These are phyloP conservation scores for Xanthia togata DNA, from an alignment of 2,888 invertebrate genomes.

Conservation along the genomic window DNA sequence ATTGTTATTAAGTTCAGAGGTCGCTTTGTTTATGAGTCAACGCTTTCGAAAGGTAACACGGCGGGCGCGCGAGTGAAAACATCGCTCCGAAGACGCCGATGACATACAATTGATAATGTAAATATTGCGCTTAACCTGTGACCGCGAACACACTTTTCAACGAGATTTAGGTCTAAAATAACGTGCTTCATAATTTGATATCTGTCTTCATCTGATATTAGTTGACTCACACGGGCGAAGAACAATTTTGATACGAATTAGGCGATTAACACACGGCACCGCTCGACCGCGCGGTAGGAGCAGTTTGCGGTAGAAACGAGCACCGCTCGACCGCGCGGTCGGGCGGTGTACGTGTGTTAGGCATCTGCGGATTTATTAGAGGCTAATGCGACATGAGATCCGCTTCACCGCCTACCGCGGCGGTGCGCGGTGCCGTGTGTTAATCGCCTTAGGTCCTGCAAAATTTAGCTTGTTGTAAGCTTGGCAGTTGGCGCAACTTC, in stretches of 20 bases:
- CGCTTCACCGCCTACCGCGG: no score
- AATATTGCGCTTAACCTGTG: conserved; percentile 85
- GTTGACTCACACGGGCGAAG: conserved; percentile 5
- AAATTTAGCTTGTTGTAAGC: conserved; percentile 6
- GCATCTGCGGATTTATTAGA: no score
- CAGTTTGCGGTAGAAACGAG: no score
- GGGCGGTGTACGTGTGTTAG: no score
- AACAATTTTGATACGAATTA: neutral
- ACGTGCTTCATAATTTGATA: conserved; percentile 65
- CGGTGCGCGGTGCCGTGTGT: no score
- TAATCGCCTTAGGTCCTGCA: no score
- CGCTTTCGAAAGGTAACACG: conserved; percentile 89
- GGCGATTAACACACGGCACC: no score
- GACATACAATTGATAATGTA: conserved; percentile 89
- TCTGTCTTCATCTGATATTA: conserved; percentile 32
- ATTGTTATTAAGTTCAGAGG: conserved; percentile 90
- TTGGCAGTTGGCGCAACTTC: conserved; percentile 29
- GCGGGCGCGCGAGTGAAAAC: conserved; percentile 86
- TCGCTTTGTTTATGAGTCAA: conserved; percentile 89
- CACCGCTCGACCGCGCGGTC: no score
- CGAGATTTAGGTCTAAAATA: conserved; percentile 73
- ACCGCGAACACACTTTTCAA: conserved; percentile 78
- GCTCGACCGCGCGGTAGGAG: no score
- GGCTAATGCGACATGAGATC: no score
- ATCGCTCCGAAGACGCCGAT: conserved; percentile 84